A percentile compares a stretch with the other conserved stretches of the same genome.
Conservation (phyloP, 2,113 vertebrate species). For the Phylloscopus whistleri region DNA sequence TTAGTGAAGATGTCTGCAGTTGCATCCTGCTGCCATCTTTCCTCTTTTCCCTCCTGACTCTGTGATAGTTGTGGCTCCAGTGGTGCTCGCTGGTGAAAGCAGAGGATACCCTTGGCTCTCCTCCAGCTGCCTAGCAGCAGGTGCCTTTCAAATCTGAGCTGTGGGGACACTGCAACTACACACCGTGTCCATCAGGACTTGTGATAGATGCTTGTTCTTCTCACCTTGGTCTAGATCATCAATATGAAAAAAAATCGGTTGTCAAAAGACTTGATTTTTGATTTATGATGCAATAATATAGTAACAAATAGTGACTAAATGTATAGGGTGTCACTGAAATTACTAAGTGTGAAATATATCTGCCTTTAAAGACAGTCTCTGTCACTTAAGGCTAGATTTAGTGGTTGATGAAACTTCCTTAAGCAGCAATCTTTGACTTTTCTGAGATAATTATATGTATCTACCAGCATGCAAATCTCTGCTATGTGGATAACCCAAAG, state of each 20-base stretch:
- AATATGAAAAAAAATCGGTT: background rate
- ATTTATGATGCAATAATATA: background rate
- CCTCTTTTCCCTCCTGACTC: background rate
- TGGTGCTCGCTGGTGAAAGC: background rate
- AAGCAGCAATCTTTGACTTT: background rate
- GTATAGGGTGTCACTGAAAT: background rate
- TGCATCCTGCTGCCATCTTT: background rate
- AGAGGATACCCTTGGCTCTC: background rate
- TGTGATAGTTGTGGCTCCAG: background rate
- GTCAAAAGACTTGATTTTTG: background rate
- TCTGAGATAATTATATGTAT: background rate
- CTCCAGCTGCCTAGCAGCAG: background rate
- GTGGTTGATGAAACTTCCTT: background rate
- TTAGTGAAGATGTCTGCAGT: background rate
- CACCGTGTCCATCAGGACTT: background rate
- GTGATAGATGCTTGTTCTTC: background rate
- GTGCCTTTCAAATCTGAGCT: background rate
- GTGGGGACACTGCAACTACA: background rate
- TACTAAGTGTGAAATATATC: background rate
- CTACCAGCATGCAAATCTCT: background rate
- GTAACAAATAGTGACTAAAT: background rate
- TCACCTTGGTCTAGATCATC: background rate
- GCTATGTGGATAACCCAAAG: background rate
- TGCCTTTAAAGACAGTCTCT: background rate
- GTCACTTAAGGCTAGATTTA: background rate